A percentile compares a stretch with the other conserved stretches of the same genome.
phyloP scores from a whole-genome alignment of 2,113 vertebrate genomes.

The Martes martes region DNA sequence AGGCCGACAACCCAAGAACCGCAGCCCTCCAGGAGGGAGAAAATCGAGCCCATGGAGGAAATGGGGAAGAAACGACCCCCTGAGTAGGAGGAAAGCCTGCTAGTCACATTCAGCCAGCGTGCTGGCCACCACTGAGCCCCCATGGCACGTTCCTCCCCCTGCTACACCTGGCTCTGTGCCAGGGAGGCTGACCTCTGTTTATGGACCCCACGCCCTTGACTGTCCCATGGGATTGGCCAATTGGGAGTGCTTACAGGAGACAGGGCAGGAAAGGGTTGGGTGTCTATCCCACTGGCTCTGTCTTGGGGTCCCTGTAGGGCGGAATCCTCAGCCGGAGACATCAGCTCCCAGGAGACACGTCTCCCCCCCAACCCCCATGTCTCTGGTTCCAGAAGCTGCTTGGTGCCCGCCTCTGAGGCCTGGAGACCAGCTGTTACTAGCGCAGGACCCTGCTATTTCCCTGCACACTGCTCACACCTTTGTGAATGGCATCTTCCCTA shows the following conservation, averaged over 20 bases:
- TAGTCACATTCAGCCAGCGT: accelerated
- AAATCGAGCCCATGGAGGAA: background rate
- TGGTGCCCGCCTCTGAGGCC: accelerated
- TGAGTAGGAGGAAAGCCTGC: accelerated
- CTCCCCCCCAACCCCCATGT: background rate
- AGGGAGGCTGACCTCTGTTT: background rate
- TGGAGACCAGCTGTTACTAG: background rate
- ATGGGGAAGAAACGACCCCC: accelerated
- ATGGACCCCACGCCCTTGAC: accelerated
- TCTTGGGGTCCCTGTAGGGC: background rate
- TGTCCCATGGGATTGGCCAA: background rate
- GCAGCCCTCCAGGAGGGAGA: background rate
- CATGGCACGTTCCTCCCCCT: accelerated
- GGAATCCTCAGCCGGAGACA: background rate
- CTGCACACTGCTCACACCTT: background rate
- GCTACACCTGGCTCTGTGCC: background rate
- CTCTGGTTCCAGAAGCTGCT: background rate
- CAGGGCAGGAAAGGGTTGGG: background rate
- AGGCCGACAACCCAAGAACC: background rate
- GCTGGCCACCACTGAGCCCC: background rate
- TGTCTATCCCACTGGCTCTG: no score
- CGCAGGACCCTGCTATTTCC: background rate
- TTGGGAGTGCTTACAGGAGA: background rate
- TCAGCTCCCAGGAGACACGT: no score
- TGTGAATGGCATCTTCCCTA: background rate